Evolutionary conservation across 2,888 invertebrate genomes (phyloP), one percentile per base, ranked within the genome.

Genomic region (Yponomeuta malinellus): DNA sequence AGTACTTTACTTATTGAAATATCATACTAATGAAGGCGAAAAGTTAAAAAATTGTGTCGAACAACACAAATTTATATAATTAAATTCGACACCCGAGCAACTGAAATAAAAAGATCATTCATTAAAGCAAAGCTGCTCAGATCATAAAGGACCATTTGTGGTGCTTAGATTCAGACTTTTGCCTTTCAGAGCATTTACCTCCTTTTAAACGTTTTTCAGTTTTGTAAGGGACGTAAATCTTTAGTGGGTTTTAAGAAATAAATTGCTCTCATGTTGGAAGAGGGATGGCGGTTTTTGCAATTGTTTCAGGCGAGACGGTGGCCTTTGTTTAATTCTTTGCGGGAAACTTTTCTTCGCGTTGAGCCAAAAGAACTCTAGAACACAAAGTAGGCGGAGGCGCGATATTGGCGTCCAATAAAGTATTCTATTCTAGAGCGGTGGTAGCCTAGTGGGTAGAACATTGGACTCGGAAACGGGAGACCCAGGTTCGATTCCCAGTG

Each of bases 281-380:
- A 81, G 74, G 77, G 79, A 84, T 83, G 81, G 79, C 80, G 79
- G 82, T 83, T 82, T 70, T 70, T 70, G 66, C 67, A 66, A 71
- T 29, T 31, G 67, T 67, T 59, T 33, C 23, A 10, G 63, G 37
- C 5, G 52, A 15, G 52, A 59, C 52, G 15, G 52, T 48, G 29
- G 69, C 48, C 29, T 23, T 69, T 68, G 43, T 68, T 68, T 43
- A 43, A 43, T 23, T 33, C 12, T 31, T 33, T 33, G 23, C 33
- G 43, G 52, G 15, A 59, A 59, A 59, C 52, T 59, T 59, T 59
- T 15, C 12, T 59, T 59, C 5, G 15, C 12, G 3, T 15, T 8
- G 15, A 59, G 52, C 52, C 52, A 59, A 59, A 15, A 59, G 15
- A 59, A 59, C 52, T 59, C 12, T 59, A 15, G 12, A 31, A 10